Evolutionary conservation across 2,888 invertebrate genomes (phyloP).

Genomic region (Barypeithes pellucidus): DNA sequence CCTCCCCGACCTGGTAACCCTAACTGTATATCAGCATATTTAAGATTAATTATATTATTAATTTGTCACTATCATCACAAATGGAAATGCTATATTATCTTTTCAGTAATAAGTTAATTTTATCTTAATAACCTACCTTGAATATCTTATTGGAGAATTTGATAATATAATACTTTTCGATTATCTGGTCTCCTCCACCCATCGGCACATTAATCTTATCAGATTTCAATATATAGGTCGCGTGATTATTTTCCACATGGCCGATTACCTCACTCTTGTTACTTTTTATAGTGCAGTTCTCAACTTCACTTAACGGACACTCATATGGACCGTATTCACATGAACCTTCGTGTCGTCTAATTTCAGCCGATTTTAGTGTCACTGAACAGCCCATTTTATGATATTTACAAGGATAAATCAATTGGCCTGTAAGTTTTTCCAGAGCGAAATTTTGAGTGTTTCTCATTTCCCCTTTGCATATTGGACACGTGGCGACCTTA

Average conservation of each 20-base stretch:
- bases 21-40: too few relatives aligned
- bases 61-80: too few relatives aligned
- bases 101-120: too few relatives aligned
- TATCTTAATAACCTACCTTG: constrained; percentile 48
- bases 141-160: constrained; percentile 59
- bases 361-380: constrained; percentile 53
- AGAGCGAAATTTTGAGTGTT: constrained; percentile 64
- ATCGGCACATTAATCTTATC: constrained; percentile 57
- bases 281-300: constrained; percentile 45
- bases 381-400: constrained; percentile 59
- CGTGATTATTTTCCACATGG: constrained; percentile 58
- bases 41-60: too few relatives aligned
- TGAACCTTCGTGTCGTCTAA: constrained; percentile 56
- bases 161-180: constrained; percentile 56
- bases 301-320: constrained; percentile 57
- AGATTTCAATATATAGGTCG: constrained; percentile 58
- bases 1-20: too few relatives aligned
- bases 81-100: too few relatives aligned
- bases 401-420: constrained; percentile 64
- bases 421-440: constrained; percentile 60
- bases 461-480: constrained; percentile 59
- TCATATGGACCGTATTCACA: constrained; percentile 57
- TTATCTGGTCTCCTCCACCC: constrained; percentile 37
- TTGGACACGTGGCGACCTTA: constrained; percentile 58
- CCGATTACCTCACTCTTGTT: constrained; percentile 32